Percentiles rank a stretch among this genome's conserved stretches.
These are phyloP conservation scores for Colletes collaris DNA, from an alignment of 2,888 invertebrate species.

Conservation along the genomic window DNA sequence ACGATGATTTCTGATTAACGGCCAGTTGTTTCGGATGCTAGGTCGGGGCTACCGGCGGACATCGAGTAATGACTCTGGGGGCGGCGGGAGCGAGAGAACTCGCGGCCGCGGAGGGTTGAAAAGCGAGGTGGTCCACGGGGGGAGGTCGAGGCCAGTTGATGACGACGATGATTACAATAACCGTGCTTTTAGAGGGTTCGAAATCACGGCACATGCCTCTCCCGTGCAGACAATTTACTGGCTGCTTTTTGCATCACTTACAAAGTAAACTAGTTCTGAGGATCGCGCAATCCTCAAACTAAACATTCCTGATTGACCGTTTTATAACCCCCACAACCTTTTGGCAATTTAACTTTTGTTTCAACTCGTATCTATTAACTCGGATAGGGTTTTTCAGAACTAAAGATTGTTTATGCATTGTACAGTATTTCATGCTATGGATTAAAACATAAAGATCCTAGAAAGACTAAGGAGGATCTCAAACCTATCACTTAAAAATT, in stretches of 20 bases:
- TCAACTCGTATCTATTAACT: no score
- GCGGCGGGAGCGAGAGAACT: slow-evolving; percentile 74
- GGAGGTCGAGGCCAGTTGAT: slow-evolving; percentile 59
- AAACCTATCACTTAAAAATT: no score
- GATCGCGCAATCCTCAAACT: slow-evolving; percentile 41
- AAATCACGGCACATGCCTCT: slow-evolving; percentile 62
- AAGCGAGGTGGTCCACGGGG: slow-evolving; percentile 54
- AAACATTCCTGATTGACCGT: slow-evolving; percentile 27
- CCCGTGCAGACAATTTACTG: slow-evolving; percentile 42
- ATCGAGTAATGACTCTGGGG: slow-evolving; percentile 82
- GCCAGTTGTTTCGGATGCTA: slow-evolving; percentile 80
- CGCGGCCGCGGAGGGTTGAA: slow-evolving; percentile 68
- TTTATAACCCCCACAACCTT: neutral
- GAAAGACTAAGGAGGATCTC: no score
- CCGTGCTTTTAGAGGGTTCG: slow-evolving; percentile 75
- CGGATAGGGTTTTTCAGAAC: no score
- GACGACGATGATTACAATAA: slow-evolving; percentile 77
- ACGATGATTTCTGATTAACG: slow-evolving; percentile 83
- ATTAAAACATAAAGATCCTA: no score
- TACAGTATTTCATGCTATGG: no score
- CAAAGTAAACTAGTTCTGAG: slow-evolving; percentile 37
- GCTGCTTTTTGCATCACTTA: slow-evolving; percentile 37
- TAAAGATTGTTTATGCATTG: no score
- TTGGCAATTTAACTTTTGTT: neutral
- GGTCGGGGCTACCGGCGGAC: slow-evolving; percentile 78